Conservation (phyloP, 2,888 invertebrate species). For the Cheiracanthium punctorium region DNA sequence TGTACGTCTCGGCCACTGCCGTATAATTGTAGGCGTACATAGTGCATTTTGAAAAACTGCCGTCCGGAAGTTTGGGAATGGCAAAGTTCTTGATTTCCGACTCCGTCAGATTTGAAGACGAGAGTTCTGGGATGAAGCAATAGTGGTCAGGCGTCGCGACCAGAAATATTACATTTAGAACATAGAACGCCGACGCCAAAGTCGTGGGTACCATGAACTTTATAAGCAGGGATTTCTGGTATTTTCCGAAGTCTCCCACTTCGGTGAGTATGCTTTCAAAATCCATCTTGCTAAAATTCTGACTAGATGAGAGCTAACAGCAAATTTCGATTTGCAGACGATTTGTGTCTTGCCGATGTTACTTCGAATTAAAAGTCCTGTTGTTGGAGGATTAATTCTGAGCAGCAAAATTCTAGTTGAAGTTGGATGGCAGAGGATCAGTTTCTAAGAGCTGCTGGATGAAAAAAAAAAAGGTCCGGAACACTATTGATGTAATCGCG, state of each 20-base stretch:
- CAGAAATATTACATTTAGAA: constrained; percentile 75
- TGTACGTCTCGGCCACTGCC: constrained; percentile 23
- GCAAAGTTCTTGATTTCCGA: constrained; percentile 17
- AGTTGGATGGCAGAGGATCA: too few relatives aligned
- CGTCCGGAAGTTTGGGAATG: constrained; percentile 33
- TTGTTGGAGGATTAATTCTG: too few relatives aligned
- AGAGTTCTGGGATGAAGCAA: constrained; percentile 79
- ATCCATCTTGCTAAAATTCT: constrained; percentile 22
- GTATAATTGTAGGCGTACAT: constrained; percentile 45
- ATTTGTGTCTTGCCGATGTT: too few relatives aligned
- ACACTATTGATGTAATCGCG: neutral
- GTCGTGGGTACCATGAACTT: constrained; percentile 63
- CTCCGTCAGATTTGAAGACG: constrained; percentile 40
- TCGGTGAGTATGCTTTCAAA: constrained; percentile 54
- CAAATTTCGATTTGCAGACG: too few relatives aligned
- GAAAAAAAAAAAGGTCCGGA: neutral
- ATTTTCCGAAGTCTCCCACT: constrained; percentile 47
- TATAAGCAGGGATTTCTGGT: constrained; percentile 51
- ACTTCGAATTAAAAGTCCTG: too few relatives aligned
- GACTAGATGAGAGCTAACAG: too few relatives aligned
- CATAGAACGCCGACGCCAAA: constrained; percentile 58
- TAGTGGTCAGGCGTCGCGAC: constrained; percentile 80
- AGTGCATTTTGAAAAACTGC: constrained; percentile 50
- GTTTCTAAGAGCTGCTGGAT: neutral
- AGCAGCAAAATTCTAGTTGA: too few relatives aligned